Evolutionary conservation across 2,113 vertebrate genomes (phyloP).

Genomic region (Rhineura floridana): DNA sequence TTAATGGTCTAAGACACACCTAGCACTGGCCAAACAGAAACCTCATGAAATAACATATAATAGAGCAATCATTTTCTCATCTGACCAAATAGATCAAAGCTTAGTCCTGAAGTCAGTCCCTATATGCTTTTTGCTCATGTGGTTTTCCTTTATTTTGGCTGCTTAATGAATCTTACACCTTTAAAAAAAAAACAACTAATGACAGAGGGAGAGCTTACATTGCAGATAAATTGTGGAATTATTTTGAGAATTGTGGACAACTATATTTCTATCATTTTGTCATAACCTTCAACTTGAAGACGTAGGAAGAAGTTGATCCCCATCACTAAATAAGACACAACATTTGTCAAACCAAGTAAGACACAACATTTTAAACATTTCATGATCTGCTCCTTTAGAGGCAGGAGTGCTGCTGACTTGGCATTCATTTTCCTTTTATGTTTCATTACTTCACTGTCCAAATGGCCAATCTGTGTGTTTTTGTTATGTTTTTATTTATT

Average conservation of each 20-base stretch:
- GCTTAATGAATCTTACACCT: slow-evolving; percentile 40
- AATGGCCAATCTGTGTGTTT: background rate
- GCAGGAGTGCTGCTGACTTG: background rate
- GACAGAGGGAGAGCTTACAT: background rate
- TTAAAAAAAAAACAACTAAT: background rate
- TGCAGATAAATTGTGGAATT: background rate
- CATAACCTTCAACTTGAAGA: background rate
- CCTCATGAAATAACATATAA: slow-evolving; percentile 48
- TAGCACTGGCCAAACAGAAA: slow-evolving; percentile 46
- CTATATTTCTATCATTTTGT: background rate
- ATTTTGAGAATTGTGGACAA: background rate
- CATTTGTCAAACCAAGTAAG: background rate
- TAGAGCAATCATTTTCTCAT: slow-evolving; percentile 50
- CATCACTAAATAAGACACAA: background rate
- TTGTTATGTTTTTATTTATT: too few relatives aligned
- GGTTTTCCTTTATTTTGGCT: slow-evolving; percentile 50
- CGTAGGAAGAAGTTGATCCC: background rate
- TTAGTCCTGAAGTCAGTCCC: slow-evolving; percentile 29
- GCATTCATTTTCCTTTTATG: background rate
- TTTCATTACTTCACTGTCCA: too few relatives aligned
- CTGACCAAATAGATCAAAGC: slow-evolving; percentile 43
- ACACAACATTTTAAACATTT: background rate
- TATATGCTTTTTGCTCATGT: slow-evolving; percentile 19
- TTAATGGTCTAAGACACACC: slow-evolving; percentile 48
- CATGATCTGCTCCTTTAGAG: background rate